Evolutionary conservation across 2,888 invertebrate genomes (phyloP), one percentile per base, ranked within the genome.

Genomic region (Rhamphomyia laevipes): DNA sequence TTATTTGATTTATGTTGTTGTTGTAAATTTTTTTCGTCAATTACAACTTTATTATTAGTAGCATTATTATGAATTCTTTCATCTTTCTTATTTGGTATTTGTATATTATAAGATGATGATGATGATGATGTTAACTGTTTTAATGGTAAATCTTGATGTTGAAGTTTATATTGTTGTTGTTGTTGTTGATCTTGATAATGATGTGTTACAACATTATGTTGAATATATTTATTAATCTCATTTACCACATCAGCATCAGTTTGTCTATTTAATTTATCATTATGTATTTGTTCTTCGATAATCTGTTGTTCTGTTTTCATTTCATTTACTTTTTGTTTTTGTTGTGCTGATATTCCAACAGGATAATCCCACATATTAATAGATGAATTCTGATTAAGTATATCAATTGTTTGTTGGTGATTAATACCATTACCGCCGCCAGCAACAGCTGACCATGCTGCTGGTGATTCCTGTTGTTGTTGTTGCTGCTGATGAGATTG

Each of bases 231-330:
- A 27, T 27, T 9, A 27, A 27, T 27, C 4, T 27, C 23, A 27
- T 27, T 27, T 2, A 27, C 16, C 2, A 45, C 4, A 4, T 48
- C 45, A 12, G 23, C 15, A 10, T 13, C 11, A 11, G 18, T 16
- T 21, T 50, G 46, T 12, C 43, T 27, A 4, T 2, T 18, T 12
- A 30, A 12, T 16, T 50, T 50, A 17, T 43, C 47, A 38, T 42
- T 47, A 10, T 44, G 47, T 7, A 45, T 10, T n/a, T 54, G 54
- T 33, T 54, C 54, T 18, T 55, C 53, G 3, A 55, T 38, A 11
- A 55, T 50, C 47, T 55, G 53, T 21, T 54, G 49, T 27, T 55
- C 55, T 7, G 54, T 54, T 46, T 53, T 53, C 51, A 55, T 55
- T 42, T 54, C 54, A 2, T 35, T 35, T 15, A 15, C 15, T 12